Evolutionary conservation across 2,888 invertebrate species (phyloP).

Genomic region (Troglohyphantes excavatus): DNA sequence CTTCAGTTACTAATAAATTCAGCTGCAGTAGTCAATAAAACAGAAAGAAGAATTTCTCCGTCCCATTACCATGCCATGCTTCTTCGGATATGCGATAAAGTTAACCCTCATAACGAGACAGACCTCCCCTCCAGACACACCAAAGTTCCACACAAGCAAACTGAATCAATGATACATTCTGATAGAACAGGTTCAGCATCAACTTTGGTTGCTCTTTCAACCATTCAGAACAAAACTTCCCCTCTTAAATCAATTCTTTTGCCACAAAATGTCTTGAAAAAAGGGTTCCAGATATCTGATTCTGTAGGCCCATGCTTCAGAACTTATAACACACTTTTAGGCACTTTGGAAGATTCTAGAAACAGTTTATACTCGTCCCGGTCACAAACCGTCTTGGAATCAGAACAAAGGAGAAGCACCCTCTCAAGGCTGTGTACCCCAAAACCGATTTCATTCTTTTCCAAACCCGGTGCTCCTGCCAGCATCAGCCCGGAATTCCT

Average conservation of each 20-base stretch:
- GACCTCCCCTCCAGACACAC: not conserved
- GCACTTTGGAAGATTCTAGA: not conserved
- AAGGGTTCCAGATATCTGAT: not conserved
- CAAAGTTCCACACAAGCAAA: not conserved
- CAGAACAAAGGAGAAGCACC: not conserved
- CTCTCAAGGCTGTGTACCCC: conserved; percentile 7
- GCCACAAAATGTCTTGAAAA: not conserved
- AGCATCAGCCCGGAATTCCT: conserved; percentile 10
- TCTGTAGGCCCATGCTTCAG: not conserved
- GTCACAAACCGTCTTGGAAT: not conserved
- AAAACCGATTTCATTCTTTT: not conserved
- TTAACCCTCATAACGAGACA: not conserved
- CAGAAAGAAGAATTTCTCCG: not conserved
- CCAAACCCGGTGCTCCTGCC: not conserved
- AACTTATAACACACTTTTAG: not conserved
- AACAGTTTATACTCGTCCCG: not conserved
- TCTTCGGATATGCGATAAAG: not conserved
- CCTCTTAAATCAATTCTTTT: not conserved
- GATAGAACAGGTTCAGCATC: not conserved
- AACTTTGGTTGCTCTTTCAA: not conserved
- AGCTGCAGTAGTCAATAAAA: not conserved
- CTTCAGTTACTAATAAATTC: not conserved
- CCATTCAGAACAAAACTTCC: not conserved
- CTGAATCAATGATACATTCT: not conserved
- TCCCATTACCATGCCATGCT: not conserved